Evolutionary conservation across 2,113 vertebrate genomes (phyloP).

Genomic region (Melanerpes formicivorus): DNA sequence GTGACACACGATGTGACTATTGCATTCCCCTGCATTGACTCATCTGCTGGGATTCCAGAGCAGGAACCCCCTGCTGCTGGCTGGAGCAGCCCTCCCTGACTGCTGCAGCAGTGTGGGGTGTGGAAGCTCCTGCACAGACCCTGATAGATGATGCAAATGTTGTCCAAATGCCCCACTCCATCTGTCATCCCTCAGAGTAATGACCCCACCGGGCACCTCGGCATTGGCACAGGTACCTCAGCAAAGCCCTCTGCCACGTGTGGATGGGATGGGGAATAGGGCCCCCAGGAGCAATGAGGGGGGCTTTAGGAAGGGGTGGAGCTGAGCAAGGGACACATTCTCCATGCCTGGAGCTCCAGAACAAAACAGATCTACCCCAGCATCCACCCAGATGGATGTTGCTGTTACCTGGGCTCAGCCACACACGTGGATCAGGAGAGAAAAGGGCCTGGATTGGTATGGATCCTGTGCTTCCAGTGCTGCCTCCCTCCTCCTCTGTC

Average conservation of each 20-base stretch:
- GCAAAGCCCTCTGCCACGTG: neutral
- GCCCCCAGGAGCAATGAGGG: rapidly evolving
- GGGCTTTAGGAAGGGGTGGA: neutral
- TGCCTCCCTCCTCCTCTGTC: neutral
- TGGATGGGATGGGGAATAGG: neutral
- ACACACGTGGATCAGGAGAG: rapidly evolving
- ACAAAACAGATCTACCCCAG: rapidly evolving
- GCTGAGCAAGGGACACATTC: neutral
- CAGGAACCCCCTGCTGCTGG: conserved; percentile 60
- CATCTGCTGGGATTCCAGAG: conserved; percentile 65
- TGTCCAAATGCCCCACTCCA: conserved; percentile 70
- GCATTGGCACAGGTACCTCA: neutral
- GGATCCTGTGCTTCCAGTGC: neutral
- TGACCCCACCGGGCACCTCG: neutral
- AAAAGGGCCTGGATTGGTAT: neutral
- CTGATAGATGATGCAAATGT: conserved; percentile 76
- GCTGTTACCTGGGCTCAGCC: neutral
- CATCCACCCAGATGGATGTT: rapidly evolving
- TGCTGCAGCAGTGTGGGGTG: conserved; percentile 48
- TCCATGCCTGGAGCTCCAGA: neutral
- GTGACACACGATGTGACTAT: conserved; percentile 46
- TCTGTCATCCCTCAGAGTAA: conserved; percentile 65
- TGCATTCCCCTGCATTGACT: conserved; percentile 74
- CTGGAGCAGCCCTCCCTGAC: conserved; percentile 60
- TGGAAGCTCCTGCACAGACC: conserved; percentile 67